Base-by-base conservation (phyloP, 2,888 invertebrate species). In the Rhingia rostrata region DNA sequence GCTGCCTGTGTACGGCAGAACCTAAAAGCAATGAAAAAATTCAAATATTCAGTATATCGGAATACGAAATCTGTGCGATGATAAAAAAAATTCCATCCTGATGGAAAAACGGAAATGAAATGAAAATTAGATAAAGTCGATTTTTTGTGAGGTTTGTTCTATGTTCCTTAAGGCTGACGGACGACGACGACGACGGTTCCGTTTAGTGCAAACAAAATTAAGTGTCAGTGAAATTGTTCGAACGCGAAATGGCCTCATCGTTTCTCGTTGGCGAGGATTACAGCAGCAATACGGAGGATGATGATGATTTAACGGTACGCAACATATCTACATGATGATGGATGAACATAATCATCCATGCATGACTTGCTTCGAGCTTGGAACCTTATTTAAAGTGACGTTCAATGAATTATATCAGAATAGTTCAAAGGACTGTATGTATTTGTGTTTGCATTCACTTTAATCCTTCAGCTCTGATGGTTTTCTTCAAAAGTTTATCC, bases 271-370 rank as follows among this genome's bases (percentile, higher is more conserved):
- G 83, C 78, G 83, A 83, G 78, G 83, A 83, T 47, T 83, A 83
- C 58, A 83, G 73, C 83, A 83, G 83, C 66, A 78, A 78, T 69
- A 78, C 73, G 14, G 83, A 83, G 83, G 83, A 83, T 63, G 83
- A 83, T 51, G 83, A 83, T 45, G 83, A 83, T 64, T 78, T 83
- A 78, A 83, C 83, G 83, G 83, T 83, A 78, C 49, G 14, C 5
- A 47, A 33, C 5, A 69, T 7, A 12, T 12, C 12, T 53, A 22
- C 53, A 10, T 53, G 6, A 33, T 35, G n/a, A 39, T 49, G 51
- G 7, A 43, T n/a, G 47, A 43, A 61, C 54, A 64, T 22, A 2
- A 22, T 22, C 22, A 0, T 39, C 6, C 7, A 6, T 58, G 45
- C 7, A 47, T 35, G 3, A 30, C 5, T 45, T n/a, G 4, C n/a